phyloP scores from a whole-genome alignment of 2,888 invertebrate genomes.

The Chymomyza fuscimana region DNA sequence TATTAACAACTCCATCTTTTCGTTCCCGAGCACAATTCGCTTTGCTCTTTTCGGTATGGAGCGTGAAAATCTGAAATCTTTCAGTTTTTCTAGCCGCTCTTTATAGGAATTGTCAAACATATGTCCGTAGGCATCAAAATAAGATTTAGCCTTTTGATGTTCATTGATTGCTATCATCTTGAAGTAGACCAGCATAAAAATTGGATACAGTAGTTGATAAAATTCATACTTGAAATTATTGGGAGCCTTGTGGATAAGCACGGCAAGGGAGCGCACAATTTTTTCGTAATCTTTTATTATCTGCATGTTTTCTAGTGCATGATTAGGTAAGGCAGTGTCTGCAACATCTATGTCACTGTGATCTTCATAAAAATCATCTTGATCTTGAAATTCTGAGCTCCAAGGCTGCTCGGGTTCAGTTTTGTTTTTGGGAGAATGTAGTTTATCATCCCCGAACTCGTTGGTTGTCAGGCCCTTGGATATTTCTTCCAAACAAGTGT shows the following conservation, averaged over 20 bases:
- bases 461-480: too few species aligned
- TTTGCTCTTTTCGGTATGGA: conserved; percentile 39
- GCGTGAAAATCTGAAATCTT: conserved; percentile 6
- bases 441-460: not conserved
- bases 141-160: conserved; percentile 20
- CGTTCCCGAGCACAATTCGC: conserved; percentile 28
- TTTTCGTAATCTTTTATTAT: conserved; percentile 32
- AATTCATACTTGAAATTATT: conserved; percentile 43
- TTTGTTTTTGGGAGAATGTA: not conserved
- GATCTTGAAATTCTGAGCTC: not conserved
- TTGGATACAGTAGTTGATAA: conserved; percentile 43
- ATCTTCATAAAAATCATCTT: not conserved
- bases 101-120: conserved; percentile 40
- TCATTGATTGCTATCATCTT: conserved; percentile 35
- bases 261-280: conserved; percentile 26
- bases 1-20: conserved; percentile 32
- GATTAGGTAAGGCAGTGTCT: not conserved
- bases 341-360: not conserved
- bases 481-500: too few species aligned
- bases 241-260: conserved; percentile 12
- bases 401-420: too few species aligned
- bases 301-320: not conserved
- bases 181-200: conserved; percentile 39
- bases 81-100: conserved; percentile 40
- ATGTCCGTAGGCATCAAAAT: conserved; percentile 15